Base-by-base conservation (phyloP, 2,797 vertebrate genomes). In the Pelochelys cantorii region DNA sequence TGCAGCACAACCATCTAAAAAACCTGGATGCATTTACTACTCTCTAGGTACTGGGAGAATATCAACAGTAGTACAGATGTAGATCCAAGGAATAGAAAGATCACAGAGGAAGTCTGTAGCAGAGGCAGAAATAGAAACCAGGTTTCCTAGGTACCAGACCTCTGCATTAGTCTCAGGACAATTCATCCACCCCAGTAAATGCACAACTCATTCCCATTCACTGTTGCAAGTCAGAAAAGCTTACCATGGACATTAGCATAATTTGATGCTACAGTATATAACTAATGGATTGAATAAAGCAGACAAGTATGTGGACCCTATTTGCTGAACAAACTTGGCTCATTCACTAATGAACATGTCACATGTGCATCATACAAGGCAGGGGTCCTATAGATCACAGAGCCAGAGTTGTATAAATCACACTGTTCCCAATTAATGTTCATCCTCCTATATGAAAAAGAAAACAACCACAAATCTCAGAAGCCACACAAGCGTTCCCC, bases 361-460 rank as follows among this genome's bases (percentile, higher is more conserved):
- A n/a, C 54, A 83, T 0, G 0, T 2, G n/a, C 57, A 18, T 62
- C 2, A n/a, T 0, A 3, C 1, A 1, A 81, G 53, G 54, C 53
- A 56, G 27, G 20, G 1, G 6, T 7, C 48, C 23, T 27, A 55
- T 59, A 75, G 37, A 75, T 6, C 79, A 37, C 3, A 2, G 3
- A 23, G 37, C 37, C 37, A 42, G 42, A 48, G 22, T 48, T 27
- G 27, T 75, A 27, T 48, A 75, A 25, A 25, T 75, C 37, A 75
- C 42, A 27, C 13, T 48, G 25, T 75, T 48, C 37, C 71, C 20
- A 68, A 25, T 37, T 6, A 74, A 48, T n/a, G 48, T 71, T 34
- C 6, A 1, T 11, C 18, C 1, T 27, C 57, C 74, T 9, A 2
- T 1, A 17, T 79, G 56, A 77, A 55, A 18, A 25, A 14, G 0